Base-by-base conservation (phyloP, 2,113 vertebrate genomes). In the Scytalopus superciliaris region DNA sequence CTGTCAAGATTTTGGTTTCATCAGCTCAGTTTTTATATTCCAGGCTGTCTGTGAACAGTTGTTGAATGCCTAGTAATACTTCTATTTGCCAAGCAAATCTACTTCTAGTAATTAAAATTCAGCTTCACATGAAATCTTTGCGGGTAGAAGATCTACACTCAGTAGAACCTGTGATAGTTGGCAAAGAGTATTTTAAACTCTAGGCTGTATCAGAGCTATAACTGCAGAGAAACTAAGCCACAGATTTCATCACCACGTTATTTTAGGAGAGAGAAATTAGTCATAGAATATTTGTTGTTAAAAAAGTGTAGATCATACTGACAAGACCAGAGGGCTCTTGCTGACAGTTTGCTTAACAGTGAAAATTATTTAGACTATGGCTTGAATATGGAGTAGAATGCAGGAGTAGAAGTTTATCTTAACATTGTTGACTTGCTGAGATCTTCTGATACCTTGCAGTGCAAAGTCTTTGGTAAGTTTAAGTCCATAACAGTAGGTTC, bases 201-300 rank as follows among this genome's bases (percentile, higher is more conserved):
- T 27, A 86, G 50, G 62, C 45, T 56, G 23, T 23, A 92, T 50
- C 84, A 81, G 81, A 92, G 28, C 47, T 94, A 12, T 35, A 77
- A 89, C 69, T 79, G 55, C 73, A 87, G 69, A 70, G 42, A 28
- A 68, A 80, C 86, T 89, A 89, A 83, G 73, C 55, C 55, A 60
- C 52, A 91, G 52, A 73, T 88, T 83, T 62, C 60, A 75, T 68
- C 39, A 86, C 53, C 24, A 2, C 63, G 28, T 37, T 69, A 59
- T 75, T 91, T 94, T 50, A 88, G 42, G 50, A 83, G 64, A 87
- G 55, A 93, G 9, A 88, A 94, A 94, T 91, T 91, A 94, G 90
- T 79, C 78, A 87, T 33, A 74, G 73, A 60, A 85, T 8, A 9
- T 62, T 91, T 92, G 40, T 86, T 93, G 86, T 53, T 49, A 5